Conservation (phyloP, 2,888 invertebrate genomes). For the Syrphus vitripennis region DNA sequence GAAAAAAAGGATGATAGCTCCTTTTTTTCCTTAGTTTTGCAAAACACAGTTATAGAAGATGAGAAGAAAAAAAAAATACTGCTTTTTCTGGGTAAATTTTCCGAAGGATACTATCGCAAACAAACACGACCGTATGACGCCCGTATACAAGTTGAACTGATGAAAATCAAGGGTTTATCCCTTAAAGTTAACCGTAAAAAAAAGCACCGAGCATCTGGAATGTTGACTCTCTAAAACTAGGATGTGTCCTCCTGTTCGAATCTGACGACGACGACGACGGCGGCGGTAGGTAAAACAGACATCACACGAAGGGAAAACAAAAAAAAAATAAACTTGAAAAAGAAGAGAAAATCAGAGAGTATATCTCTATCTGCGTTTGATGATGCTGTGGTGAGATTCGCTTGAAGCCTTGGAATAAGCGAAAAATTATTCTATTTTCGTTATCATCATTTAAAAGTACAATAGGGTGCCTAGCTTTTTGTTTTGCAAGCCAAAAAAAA, state of each 20-base stretch:
- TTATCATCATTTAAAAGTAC: conserved; percentile 21
- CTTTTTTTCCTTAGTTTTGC: conserved; percentile 40
- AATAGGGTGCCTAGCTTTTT: conserved; percentile 2
- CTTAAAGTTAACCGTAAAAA: conserved; percentile 74
- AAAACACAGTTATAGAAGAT: too few species aligned
- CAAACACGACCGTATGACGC: conserved; percentile 80
- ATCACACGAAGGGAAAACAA: neutral
- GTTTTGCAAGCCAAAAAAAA: neutral
- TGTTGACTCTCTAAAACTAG: conserved; percentile 32
- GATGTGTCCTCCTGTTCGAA: conserved; percentile 32
- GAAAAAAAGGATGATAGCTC: conserved; percentile 28
- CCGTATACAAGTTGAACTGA: conserved; percentile 81
- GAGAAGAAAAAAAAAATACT: neutral
- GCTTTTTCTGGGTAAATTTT: conserved; percentile 27
- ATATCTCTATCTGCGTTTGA: conserved; percentile 18
- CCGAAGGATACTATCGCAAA: conserved; percentile 39
- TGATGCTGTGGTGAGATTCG: conserved; percentile 57
- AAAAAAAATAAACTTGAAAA: conserved; percentile 5
- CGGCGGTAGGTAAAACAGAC: neutral
- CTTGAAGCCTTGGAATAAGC: conserved; percentile 32
- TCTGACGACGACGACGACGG: conserved; percentile 8
- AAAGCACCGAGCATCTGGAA: conserved; percentile 40
- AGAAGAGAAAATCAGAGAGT: conserved; percentile 27
- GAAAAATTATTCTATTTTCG: conserved; percentile 24
- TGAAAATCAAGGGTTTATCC: conserved; percentile 78